Percentiles rank a stretch among this genome's conserved stretches.
Conservation (phyloP, 2,888 invertebrate species). For the Odontocolon sp. region DNA sequence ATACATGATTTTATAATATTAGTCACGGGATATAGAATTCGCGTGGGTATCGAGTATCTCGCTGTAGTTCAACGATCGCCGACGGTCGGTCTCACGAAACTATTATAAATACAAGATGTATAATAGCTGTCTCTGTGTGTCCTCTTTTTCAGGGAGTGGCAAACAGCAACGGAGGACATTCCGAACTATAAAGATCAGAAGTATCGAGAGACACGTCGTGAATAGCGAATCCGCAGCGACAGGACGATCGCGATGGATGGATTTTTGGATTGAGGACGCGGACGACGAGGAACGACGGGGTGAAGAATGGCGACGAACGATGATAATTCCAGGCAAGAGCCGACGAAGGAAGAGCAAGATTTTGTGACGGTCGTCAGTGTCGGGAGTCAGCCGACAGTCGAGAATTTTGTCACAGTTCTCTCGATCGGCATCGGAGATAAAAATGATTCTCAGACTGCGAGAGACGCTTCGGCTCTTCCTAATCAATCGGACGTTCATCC, state of each 20-base stretch:
- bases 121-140: slow-evolving; percentile 5
- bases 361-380: slow-evolving; percentile 86
- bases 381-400: slow-evolving; percentile 74
- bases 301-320: slow-evolving; percentile 47
- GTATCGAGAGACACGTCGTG: slow-evolving; percentile 15
- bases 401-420: slow-evolving; percentile 84
- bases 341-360: slow-evolving; percentile 67
- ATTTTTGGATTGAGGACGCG: slow-evolving; percentile 59
- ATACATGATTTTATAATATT: too few species aligned
- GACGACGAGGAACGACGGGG: slow-evolving; percentile 28
- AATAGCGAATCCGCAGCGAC: slow-evolving; percentile 10
- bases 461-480: background rate
- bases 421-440: slow-evolving; percentile 82
- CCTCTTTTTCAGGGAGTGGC: slow-evolving; percentile 72
- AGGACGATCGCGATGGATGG: slow-evolving; percentile 68
- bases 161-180: slow-evolving; percentile 58
- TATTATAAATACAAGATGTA: background rate
- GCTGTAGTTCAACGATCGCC: background rate
- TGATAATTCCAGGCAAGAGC: slow-evolving; percentile 67
- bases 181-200: slow-evolving; percentile 66
- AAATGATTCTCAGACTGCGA: slow-evolving; percentile 60
- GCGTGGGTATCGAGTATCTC: background rate
- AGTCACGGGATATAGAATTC: background rate
- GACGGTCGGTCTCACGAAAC: background rate
- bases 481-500: slow-evolving; percentile 74